Evolutionary conservation across 1,140 invertebrate genomes (phyloP), one percentile per base, ranked within the genome.

Genomic region (Cydia fagiglandana): DNA sequence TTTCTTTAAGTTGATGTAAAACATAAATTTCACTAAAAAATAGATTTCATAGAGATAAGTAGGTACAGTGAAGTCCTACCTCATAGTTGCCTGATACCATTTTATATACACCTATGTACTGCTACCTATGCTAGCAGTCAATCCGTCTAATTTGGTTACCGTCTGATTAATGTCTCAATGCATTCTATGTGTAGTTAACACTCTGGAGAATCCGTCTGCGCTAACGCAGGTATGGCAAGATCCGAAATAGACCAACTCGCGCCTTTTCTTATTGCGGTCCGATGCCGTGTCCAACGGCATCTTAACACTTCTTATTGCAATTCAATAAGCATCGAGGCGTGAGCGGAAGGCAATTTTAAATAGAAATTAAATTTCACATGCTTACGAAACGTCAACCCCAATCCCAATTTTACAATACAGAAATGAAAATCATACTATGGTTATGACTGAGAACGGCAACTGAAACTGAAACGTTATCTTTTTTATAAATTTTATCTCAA

Each of bases 221-320:
- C 56, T 4, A 61, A 12, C 17, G 56, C 56, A 61, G 56, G 56
- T 61, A 61, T 61, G 56, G 56, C 56, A 61, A 61, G 56, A 24
- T n/a, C 56, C 56, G 56, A 61, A 61, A 61, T 61, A 61, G 56
- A 61, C 53, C 53, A 56, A 56, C 56, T 61, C 56, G 56, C 56
- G 56, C 20, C 56, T 61, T 61, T 61, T 61, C 56, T 61, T 61
- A 61, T 61, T 61, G 56, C 56, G 56, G 15, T 61, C 56, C 56
- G 56, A 61, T 61, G 56, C 56, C 53, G 56, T 61, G 56, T 20
- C 17, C 20, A 24, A 24, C 24, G 56, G 56, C 56, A 61, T 61
- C 56, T 24, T 0, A 61, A 61, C 56, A 61, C 56, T 61, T 61
- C 56, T 61, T 61, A 4, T 61, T 61, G 56, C 56, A 61, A 61